Conservation (phyloP, 2,888 invertebrate genomes). For the Periphyllus acericola region DNA sequence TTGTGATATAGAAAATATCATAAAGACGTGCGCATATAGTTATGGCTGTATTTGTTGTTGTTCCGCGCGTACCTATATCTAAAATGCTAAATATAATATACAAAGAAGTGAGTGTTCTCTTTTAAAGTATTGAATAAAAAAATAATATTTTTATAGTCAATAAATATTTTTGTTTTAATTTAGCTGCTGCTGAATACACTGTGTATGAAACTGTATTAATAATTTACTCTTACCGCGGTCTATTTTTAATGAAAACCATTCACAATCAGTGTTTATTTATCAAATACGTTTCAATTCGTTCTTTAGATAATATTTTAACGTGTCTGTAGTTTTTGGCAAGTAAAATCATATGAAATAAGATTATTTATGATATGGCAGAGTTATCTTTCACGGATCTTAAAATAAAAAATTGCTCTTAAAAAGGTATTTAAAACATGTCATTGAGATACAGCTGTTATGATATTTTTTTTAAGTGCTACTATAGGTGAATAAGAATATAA, state of each 20-base stretch:
- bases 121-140: neutral
- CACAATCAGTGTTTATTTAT: slow-evolving; percentile 43
- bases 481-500: neutral
- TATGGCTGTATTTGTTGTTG: neutral
- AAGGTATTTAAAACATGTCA: neutral
- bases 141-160: neutral
- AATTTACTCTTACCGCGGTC: neutral
- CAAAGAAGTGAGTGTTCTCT: neutral
- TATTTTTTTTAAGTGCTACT: neutral
- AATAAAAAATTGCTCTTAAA: neutral
- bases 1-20: neutral
- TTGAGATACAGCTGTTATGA: neutral
- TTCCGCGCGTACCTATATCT: neutral
- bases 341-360: neutral
- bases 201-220: slow-evolving; percentile 28
- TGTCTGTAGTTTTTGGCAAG: slow-evolving; percentile 29
- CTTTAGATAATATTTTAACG: slow-evolving; percentile 6
- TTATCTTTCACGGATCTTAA: slow-evolving; percentile 6
- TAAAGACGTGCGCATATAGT: neutral
- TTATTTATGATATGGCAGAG: neutral
- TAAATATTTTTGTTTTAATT: neutral
- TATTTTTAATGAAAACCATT: slow-evolving; percentile 15
- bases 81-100: neutral
- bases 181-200: no score
- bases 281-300: slow-evolving; percentile 11